Base-by-base conservation (phyloP, 2,113 vertebrate species). In the Protobothrops flavoviridis region DNA sequence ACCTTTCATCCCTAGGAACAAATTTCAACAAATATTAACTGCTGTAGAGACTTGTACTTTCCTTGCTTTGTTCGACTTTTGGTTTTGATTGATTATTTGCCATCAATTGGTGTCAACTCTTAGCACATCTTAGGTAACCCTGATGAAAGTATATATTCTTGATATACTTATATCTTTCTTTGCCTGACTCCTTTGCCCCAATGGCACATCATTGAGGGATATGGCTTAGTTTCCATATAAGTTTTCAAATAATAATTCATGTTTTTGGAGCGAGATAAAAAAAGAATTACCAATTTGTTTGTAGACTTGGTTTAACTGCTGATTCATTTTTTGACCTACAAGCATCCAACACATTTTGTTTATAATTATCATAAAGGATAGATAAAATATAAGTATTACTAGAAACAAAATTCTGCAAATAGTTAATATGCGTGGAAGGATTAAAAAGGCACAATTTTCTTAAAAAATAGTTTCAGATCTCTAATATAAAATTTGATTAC, bases 321-420 rank as follows among this genome's bases (percentile, higher is more conserved):
- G n/a, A 26, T 1, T 53, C 56, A 91, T 13, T n/a, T 59, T 92
- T 74, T 88, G 3, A 20, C 23, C 33, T 50, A 17, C 21, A 56
- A 57, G 29, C 48, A 87, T 95, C 94, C 85, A 86, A 48, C 33
- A 85, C 94, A 93, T 90, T 89, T 57, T 94, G 93, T 88, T 74
- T 29, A 33, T 48, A 7, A 6, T 86, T 1, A 29, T 17, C 45
- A 55, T 69, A 93, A 48, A 90, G 43, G 90, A 81, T 81, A 81
- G 6, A 81, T 43, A 81, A 81, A 81, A 81, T 81, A 90, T 85
- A 88, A 93, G 69, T 94, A 74, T 55, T 93, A 85, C 21, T 53
- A 69, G 89, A 64, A 88, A 92, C 13, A 61, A 92, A 56, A 43
- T 81, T 81, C 33, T 81, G 3, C 7, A 81, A 43, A 17, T 43